Conservation (phyloP, 2,797 vertebrate species). For the Brotula barbata region DNA sequence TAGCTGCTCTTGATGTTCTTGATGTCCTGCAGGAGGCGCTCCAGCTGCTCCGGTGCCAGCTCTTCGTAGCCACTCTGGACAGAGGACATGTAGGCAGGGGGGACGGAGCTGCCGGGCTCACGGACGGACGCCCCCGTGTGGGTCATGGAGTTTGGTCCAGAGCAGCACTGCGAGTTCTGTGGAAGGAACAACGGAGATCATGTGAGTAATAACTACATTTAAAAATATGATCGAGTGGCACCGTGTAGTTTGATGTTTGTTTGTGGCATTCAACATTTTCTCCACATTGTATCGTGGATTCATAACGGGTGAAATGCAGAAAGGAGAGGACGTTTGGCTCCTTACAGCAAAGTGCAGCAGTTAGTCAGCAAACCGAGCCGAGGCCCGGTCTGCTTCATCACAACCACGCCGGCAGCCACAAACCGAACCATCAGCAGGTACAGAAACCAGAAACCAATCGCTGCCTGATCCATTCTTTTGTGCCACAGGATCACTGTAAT, state of each 20-base stretch:
- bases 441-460: too few species aligned
- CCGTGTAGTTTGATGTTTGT: too few species aligned
- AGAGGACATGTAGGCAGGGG: conserved; percentile 78
- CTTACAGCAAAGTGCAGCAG: not conserved
- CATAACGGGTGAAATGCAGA: too few species aligned
- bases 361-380: not conserved
- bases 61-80: conserved; percentile 86
- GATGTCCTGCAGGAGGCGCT: conserved; percentile 82
- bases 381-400: too few species aligned
- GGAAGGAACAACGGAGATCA: not conserved
- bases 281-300: too few species aligned
- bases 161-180: conserved; percentile 85
- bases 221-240: too few species aligned
- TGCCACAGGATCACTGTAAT: too few species aligned
- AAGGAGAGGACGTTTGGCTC: not conserved
- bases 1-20: conserved; percentile 80
- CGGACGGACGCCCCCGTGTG: conserved; percentile 74
- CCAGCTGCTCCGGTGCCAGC: conserved; percentile 81
- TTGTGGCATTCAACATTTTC: too few species aligned
- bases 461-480: too few species aligned
- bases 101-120: conserved; percentile 71
- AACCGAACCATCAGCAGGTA: too few species aligned
- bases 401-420: too few species aligned
- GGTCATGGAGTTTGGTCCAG: conserved; percentile 83
- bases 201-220: not conserved